Evolutionary conservation across 2,797 vertebrate species (phyloP).

Genomic region (Centropyge bicolor): DNA sequence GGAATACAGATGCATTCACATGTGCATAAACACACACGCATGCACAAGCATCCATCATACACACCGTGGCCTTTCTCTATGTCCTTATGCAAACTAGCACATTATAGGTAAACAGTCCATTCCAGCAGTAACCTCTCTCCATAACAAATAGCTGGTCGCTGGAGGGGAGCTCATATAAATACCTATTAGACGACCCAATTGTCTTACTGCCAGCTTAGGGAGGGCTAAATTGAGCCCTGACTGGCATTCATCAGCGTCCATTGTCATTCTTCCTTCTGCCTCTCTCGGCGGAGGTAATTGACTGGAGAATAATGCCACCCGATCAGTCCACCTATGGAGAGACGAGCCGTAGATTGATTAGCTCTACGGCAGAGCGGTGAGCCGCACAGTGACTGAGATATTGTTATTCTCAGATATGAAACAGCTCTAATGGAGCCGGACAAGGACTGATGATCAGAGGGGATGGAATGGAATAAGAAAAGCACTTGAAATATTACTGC

Average conservation of each 20-base stretch:
- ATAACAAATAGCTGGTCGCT: constrained; percentile 78
- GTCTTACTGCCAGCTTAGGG: constrained; percentile 80
- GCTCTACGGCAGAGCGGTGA: constrained; percentile 42
- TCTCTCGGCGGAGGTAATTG: constrained; percentile 82
- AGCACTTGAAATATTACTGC: constrained; percentile 65
- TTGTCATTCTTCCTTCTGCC: constrained; percentile 77
- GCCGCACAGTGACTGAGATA: constrained; percentile 61
- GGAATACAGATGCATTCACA: constrained; percentile 22
- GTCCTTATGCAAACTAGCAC: constrained; percentile 61
- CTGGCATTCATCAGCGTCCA: constrained; percentile 83
- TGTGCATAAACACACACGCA: constrained; percentile 16
- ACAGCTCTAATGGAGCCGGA: constrained; percentile 74
- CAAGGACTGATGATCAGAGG: constrained; percentile 76
- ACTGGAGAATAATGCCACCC: constrained; percentile 81
- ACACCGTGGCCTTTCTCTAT: constrained; percentile 24
- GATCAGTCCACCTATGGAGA: constrained; percentile 80
- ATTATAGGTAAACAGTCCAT: constrained; percentile 68
- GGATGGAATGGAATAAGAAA: constrained; percentile 68
- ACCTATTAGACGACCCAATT: constrained; percentile 82
- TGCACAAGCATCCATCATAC: neutral
- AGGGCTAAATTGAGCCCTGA: constrained; percentile 79
- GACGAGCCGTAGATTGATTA: constrained; percentile 77
- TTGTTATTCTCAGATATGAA: constrained; percentile 79
- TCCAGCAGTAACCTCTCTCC: constrained; percentile 67
- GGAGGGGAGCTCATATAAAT: constrained; percentile 79